Conservation (phyloP, 2,888 invertebrate species). For the Cyclophora albipunctata region DNA sequence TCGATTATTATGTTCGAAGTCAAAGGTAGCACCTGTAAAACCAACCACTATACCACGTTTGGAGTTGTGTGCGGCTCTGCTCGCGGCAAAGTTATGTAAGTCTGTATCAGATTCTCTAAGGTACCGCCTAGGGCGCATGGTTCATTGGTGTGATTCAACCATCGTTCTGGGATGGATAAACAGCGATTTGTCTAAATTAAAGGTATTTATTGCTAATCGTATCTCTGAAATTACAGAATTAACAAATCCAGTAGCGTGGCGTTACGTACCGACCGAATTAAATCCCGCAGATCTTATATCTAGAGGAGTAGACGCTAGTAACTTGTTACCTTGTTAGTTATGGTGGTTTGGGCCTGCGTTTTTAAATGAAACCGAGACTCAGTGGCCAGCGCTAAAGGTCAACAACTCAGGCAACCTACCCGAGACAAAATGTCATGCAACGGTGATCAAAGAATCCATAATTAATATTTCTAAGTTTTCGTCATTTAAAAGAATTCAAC, state of each 20-base stretch:
- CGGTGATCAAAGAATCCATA: not conserved
- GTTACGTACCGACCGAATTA: constrained; percentile 17
- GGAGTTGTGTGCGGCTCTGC: constrained; percentile 22
- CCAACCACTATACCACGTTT: constrained; percentile 24
- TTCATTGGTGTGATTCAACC: constrained; percentile 23
- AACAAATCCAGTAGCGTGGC: constrained; percentile 11
- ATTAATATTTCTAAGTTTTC: constrained; percentile 14
- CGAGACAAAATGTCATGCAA: constrained; percentile 9
- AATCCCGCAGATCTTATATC: constrained; percentile 25
- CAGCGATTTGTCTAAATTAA: constrained; percentile 12
- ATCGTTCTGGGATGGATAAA: constrained; percentile 22
- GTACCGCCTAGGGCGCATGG: constrained; percentile 1
- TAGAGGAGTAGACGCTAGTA: constrained; percentile 14
- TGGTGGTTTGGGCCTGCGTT: constrained; percentile 23
- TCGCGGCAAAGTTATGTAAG: constrained; percentile 13
- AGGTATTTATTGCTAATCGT: constrained; percentile 21
- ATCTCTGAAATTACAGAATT: constrained; percentile 14
- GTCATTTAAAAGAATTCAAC: constrained; percentile 10
- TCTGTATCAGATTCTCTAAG: constrained; percentile 10
- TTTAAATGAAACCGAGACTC: constrained; percentile 1
- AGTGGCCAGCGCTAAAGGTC: constrained; percentile 8
- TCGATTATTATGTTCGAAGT: constrained; percentile 23
- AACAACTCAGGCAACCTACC: constrained; percentile 1
- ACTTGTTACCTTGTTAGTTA: constrained; percentile 3
- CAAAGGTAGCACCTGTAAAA: constrained; percentile 24